phyloP scores from a whole-genome alignment of 2,888 invertebrate genomes.

The Portevinia maculata region DNA sequence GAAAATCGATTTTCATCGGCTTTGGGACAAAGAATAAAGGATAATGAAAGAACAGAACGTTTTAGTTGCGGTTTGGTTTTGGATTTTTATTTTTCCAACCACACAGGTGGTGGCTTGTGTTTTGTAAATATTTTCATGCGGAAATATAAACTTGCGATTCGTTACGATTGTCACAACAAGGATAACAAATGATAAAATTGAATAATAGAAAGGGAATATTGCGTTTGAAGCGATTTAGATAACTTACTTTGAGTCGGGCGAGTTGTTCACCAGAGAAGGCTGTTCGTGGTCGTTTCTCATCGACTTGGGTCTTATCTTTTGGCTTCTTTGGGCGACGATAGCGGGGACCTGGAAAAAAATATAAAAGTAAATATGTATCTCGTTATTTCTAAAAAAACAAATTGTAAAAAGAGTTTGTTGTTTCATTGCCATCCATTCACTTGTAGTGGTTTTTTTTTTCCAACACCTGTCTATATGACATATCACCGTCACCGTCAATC shows the following conservation, averaged over 20 bases:
- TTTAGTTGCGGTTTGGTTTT: slow-evolving; percentile 62
- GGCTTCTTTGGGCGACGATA: slow-evolving; percentile 83
- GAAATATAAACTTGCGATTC: slow-evolving; percentile 75
- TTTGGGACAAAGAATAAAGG: slow-evolving; percentile 25
- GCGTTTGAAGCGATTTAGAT: too few species aligned
- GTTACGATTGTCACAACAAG: slow-evolving; percentile 74
- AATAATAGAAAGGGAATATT: not conserved
- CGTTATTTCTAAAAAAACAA: slow-evolving; percentile 21
- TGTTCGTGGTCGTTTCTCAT: slow-evolving; percentile 96
- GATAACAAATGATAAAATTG: slow-evolving; percentile 43
- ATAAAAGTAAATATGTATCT: slow-evolving; percentile 5
- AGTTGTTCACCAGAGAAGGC: slow-evolving; percentile 98
- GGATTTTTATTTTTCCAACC: slow-evolving; percentile 19
- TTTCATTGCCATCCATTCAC: slow-evolving; percentile 44
- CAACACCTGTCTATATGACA: slow-evolving; percentile 65
- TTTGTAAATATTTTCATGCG: slow-evolving; percentile 75
- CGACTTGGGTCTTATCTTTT: slow-evolving; percentile 83
- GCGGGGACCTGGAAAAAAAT: slow-evolving; percentile 80
- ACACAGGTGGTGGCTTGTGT: slow-evolving; percentile 57
- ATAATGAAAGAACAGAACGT: slow-evolving; percentile 6
- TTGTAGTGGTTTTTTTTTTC: not conserved
- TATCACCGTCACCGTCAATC: slow-evolving; percentile 43
- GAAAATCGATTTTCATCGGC: slow-evolving; percentile 82
- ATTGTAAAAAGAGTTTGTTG: not conserved
- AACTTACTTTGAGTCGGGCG: slow-evolving; percentile 89